Evolutionary conservation across 2,888 invertebrate species (phyloP).

Genomic region (Drosophila nr. medialis): DNA sequence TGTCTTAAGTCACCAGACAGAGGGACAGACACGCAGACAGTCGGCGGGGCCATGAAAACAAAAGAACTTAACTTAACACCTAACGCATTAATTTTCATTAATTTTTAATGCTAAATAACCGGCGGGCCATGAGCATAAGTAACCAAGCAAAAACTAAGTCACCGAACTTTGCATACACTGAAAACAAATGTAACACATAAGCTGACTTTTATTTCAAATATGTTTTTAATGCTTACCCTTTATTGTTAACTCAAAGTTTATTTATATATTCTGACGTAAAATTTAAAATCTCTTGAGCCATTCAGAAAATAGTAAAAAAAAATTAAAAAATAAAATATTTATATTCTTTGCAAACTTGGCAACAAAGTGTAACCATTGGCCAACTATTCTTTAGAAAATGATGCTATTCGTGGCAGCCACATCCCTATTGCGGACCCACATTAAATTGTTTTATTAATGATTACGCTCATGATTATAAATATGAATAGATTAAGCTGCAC

Average conservation of each 20-base stretch:
- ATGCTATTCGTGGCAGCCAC: neutral
- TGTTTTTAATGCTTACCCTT: neutral
- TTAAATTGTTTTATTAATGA: constrained; percentile 74
- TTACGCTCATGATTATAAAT: constrained; percentile 51
- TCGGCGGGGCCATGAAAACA: constrained; percentile 8
- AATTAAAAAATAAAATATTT: neutral
- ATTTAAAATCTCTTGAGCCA: neutral
- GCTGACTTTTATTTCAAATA: neutral
- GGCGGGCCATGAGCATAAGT: constrained; percentile 12
- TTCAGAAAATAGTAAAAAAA: neutral
- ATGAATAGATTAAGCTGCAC: constrained; percentile 62
- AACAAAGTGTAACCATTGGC: neutral
- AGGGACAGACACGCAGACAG: neutral
- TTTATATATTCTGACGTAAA: neutral
- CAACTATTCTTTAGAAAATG: neutral
- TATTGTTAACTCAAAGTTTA: neutral
- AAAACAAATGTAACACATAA: neutral
- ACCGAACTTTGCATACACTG: constrained; percentile 11
- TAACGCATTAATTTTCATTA: constrained; percentile 51
- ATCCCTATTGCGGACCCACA: constrained; percentile 44
- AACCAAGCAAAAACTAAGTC: neutral
- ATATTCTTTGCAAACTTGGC: neutral
- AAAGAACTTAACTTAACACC: constrained; percentile 55
- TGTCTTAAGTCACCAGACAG: neutral
- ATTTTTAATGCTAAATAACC: constrained; percentile 51